Evolutionary conservation across 2,113 vertebrate species (phyloP).

Genomic region (Melanotaenia duboulayi): DNA sequence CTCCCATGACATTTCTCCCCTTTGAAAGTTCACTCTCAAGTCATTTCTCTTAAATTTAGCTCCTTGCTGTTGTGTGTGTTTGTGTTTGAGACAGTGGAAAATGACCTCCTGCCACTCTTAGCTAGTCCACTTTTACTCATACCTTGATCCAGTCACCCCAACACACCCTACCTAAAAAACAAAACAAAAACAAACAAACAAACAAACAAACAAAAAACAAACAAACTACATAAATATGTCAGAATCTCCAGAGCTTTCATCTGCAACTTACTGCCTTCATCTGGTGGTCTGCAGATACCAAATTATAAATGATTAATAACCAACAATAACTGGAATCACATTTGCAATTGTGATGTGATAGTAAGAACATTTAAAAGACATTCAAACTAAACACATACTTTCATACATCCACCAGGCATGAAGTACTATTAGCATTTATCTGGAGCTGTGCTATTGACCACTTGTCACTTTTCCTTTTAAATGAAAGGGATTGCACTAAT

Average conservation of each 20-base stretch:
- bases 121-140: conserved; percentile 24
- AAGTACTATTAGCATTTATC: background rate
- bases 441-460: conserved; percentile 5
- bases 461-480: background rate
- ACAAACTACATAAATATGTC: background rate
- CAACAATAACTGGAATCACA: background rate
- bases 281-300: background rate
- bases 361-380: background rate
- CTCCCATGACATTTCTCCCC: conserved; percentile 61
- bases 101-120: conserved; percentile 45
- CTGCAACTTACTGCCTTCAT: background rate
- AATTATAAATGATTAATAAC: background rate
- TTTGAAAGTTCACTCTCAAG: conserved; percentile 68
- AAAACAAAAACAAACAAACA: background rate
- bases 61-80: conserved; percentile 37
- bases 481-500: too few relatives aligned
- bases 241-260: background rate
- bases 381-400: background rate
- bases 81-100: conserved; percentile 36
- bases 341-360: background rate
- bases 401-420: conserved; percentile 1
- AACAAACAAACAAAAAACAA: background rate
- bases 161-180: background rate
- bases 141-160: background rate
- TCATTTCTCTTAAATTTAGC: conserved; percentile 62